Conservation (phyloP, 2,888 invertebrate genomes). For the Eugnorisma glareosa region DNA sequence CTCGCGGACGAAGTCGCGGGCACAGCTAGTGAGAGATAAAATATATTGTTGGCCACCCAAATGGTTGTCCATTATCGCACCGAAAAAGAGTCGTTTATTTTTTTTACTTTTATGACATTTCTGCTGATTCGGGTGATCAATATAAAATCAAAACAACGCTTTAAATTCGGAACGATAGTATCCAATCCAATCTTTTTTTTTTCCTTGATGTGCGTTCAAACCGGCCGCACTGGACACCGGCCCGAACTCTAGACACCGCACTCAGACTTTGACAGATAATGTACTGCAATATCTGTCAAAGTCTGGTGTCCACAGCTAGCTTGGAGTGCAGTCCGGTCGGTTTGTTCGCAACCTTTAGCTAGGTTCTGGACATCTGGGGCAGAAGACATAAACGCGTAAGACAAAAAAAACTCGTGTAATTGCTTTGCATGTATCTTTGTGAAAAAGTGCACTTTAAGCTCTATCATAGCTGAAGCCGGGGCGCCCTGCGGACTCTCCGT, state of each 20-base stretch:
- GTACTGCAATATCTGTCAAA: neutral
- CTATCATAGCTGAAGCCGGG: too few relatives aligned
- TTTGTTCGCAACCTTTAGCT: neutral
- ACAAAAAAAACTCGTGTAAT: neutral
- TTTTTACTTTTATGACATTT: conserved; percentile 10
- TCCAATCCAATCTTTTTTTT: neutral
- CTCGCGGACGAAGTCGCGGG: too few relatives aligned
- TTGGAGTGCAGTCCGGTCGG: neutral
- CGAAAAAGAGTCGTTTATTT: conserved; percentile 6
- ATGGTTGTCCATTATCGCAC: conserved; percentile 7
- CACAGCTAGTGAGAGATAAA: too few relatives aligned
- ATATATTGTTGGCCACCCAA: too few relatives aligned
- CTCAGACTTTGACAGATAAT: neutral
- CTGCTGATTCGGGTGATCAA: neutral
- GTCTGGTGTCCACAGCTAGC: neutral
- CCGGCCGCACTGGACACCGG: neutral
- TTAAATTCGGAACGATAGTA: neutral
- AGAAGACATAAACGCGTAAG: conserved; percentile 13
- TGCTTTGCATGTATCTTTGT: neutral
- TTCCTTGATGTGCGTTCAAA: neutral
- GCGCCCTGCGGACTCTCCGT: too few relatives aligned
- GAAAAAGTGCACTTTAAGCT: neutral
- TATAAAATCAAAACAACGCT: neutral
- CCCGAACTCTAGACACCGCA: neutral
- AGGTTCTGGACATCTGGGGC: neutral